A percentile compares a stretch with the other conserved stretches of the same genome.
Evolutionary conservation across 2,888 invertebrate species (phyloP).

Genomic region (Lasioglossum zephyrum): DNA sequence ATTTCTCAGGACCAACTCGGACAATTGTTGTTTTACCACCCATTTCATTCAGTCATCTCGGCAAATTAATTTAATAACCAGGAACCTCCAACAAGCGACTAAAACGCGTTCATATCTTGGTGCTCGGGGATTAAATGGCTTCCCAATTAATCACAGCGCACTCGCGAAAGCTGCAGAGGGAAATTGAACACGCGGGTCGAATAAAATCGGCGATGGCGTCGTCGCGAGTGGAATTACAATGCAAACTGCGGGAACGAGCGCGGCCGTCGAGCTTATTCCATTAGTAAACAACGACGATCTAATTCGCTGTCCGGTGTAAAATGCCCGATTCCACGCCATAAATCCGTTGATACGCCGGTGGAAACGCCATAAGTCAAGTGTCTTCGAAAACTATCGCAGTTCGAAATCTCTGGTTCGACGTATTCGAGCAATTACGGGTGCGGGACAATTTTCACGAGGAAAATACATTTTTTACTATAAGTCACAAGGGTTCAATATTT

Average conservation of each 20-base stretch:
- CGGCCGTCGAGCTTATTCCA: neutral
- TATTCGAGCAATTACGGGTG: neutral
- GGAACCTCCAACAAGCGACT: neutral
- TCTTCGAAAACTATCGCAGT: neutral
- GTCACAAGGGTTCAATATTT: neutral
- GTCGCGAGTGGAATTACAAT: neutral
- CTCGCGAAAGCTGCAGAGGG: neutral
- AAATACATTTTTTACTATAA: neutral
- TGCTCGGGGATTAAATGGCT: neutral
- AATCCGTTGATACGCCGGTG: neutral
- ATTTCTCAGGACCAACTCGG: neutral
- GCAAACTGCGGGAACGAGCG: neutral
- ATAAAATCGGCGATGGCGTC: neutral
- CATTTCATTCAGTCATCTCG: no score
- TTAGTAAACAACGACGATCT: constrained; percentile 27
- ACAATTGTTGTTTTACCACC: no score
- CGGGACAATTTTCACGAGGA: no score
- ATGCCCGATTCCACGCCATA: neutral
- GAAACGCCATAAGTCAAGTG: neutral
- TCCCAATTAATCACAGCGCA: constrained; percentile 8
- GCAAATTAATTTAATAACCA: no score
- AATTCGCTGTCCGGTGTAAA: constrained; percentile 6
- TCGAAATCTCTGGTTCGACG: neutral
- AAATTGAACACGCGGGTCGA: constrained; percentile 4
- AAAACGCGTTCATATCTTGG: constrained; percentile 3